These are phyloP conservation scores for Eupithecia exiguata DNA, from an alignment of 2,888 invertebrate genomes.

Conservation along the genomic window DNA sequence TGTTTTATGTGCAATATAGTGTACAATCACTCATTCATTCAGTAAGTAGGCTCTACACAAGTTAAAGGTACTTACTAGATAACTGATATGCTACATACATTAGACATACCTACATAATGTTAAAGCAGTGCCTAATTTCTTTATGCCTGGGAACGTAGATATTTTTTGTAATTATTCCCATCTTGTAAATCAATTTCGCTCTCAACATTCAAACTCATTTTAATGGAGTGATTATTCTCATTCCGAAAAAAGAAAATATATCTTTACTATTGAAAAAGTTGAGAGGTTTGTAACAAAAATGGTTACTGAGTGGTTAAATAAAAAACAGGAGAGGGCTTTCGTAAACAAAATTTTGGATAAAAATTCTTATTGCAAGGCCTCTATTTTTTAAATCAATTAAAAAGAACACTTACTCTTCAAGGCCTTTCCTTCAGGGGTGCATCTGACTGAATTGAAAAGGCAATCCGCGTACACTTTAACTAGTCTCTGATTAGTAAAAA, in stretches of 20 bases:
- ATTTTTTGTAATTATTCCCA: neutral
- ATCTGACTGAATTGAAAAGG: constrained; percentile 86
- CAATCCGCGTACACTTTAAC: constrained; percentile 89
- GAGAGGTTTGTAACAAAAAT: neutral
- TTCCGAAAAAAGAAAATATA: neutral
- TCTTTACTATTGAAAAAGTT: neutral
- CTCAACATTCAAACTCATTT: neutral
- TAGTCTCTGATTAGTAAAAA: constrained; percentile 87
- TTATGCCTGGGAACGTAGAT: too few species aligned
- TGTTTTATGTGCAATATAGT: too few species aligned
- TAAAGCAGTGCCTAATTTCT: too few species aligned
- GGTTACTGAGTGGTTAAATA: neutral
- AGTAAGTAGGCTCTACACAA: too few species aligned
- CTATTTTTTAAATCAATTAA: neutral
- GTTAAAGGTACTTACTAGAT: too few species aligned
- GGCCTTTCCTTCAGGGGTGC: constrained; percentile 88
- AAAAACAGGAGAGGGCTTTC: neutral
- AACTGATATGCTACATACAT: too few species aligned
- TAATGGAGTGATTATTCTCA: neutral
- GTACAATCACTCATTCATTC: too few species aligned
- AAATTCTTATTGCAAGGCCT: neutral
- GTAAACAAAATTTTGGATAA: neutral
- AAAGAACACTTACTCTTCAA: constrained; percentile 85
- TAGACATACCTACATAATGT: too few species aligned
- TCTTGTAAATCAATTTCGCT: neutral